Evolutionary conservation across 2,888 invertebrate genomes (phyloP), one percentile per base, ranked within the genome.

Genomic region (Tanaodytes sp.): DNA sequence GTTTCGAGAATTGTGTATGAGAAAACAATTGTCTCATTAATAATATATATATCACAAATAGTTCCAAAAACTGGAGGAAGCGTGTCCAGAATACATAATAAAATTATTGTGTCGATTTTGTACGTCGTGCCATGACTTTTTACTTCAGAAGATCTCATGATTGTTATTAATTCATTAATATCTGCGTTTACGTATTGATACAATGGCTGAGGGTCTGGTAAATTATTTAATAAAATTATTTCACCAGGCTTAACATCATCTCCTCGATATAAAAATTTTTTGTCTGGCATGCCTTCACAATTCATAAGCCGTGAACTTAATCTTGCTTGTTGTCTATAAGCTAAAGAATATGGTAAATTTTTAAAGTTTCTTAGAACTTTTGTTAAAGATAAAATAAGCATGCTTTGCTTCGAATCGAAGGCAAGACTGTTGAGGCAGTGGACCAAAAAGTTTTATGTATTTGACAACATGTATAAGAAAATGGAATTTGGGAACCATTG

Each of bases 231-330:
- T 5, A 49, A 27, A 31, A 71, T 23, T 27, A 59, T 57, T 58
- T 40, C 9, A 27, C 66, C 68, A 23, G 61, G 52, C 36, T 45
- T 19, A 9, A 71, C 46, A 27, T 33, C 31, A 52, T 68, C 59
- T 20, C 68, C 51, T 33, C 54, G 49, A 31, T 66, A 69, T 4
- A 73, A 52, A 30, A 67, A 71, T 9, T 49, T 55, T 62, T 58
- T 67, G 45, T 39, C 27, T 1, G 27, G 8, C 42, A 27, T 33
- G 61, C 33, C 20, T 36, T 36, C 18, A 15, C n/a, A 16, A 16
- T 63, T 4, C 68, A 69, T 15, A 68, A 75, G 30, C 48, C 33
- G 37, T 20, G n/a, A 20, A 74, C 71, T 27, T 63, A 72, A 23
- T 40, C 33, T 39, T 18, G 37, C 40, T 30, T 39, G 40, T 6